These are phyloP conservation scores for Entomyzon cyanotis DNA, from an alignment of 2,113 vertebrate species.

Conservation along the genomic window DNA sequence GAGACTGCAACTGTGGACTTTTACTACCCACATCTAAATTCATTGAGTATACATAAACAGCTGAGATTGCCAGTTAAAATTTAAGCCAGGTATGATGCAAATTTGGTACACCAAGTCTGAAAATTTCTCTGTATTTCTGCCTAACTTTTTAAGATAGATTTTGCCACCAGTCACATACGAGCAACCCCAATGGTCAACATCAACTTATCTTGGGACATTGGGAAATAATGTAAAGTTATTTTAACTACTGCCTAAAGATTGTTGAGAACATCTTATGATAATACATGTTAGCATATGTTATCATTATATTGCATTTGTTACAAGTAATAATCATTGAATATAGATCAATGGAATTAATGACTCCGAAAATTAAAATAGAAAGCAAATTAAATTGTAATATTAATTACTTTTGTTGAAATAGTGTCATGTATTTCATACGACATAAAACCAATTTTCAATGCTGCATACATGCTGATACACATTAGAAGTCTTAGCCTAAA, in stretches of 20 bases:
- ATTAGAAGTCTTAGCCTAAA: background rate
- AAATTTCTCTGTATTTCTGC: background rate
- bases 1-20: background rate
- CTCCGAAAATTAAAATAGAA: background rate
- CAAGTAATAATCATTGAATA: background rate
- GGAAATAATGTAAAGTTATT: background rate
- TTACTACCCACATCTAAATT: background rate
- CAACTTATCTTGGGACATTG: background rate
- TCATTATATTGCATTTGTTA: background rate
- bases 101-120: background rate
- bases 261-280: background rate
- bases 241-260: background rate
- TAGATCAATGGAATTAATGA: background rate
- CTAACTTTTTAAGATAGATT: background rate
- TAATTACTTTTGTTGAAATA: background rate
- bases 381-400: background rate
- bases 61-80: background rate
- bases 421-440: background rate
- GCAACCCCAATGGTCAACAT: background rate
- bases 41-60: background rate
- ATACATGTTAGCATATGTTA: background rate
- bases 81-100: background rate
- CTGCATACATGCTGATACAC: background rate
- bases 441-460: background rate
- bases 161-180: background rate